Conservation (phyloP, 2,797 vertebrate species). For the Enteromius trimaculatus region DNA sequence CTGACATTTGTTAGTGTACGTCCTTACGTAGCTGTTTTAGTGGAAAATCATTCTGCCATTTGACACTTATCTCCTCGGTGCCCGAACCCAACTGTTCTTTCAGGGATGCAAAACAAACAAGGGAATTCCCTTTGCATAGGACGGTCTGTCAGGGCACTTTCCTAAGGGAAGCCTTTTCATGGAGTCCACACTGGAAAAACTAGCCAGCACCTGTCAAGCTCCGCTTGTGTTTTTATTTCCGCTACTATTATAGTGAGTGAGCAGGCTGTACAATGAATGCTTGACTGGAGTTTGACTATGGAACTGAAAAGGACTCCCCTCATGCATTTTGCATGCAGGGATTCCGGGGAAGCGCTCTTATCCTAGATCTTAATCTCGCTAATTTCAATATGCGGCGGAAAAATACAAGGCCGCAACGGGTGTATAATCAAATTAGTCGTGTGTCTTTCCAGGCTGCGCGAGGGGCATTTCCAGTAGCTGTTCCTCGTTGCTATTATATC, state of each 20-base stretch:
- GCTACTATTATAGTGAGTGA: conserved; percentile 11
- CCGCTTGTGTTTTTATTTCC: conserved; percentile 43
- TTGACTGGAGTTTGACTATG: conserved; percentile 1
- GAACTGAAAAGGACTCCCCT: conserved; percentile 53
- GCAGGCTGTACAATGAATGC: conserved; percentile 16
- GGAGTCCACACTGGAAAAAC: conserved; percentile 65
- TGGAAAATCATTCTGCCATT: background rate
- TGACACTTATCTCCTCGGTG: background rate
- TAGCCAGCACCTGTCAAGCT: conserved; percentile 54
- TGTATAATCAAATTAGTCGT: conserved; percentile 75
- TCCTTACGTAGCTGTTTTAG: background rate
- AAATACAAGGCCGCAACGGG: conserved; percentile 60
- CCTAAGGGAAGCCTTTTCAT: conserved; percentile 60
- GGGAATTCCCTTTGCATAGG: conserved; percentile 57
- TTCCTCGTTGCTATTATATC: conserved; percentile 59
- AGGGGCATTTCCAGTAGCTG: conserved; percentile 61
- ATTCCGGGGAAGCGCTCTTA: conserved; percentile 73
- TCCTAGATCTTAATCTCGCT: conserved; percentile 54
- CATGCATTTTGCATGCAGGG: conserved; percentile 75
- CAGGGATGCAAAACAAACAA: conserved; percentile 58
- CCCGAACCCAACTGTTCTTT: conserved; percentile 39
- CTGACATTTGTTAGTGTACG: background rate
- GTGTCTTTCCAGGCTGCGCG: conserved; percentile 70
- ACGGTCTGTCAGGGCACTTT: conserved; percentile 40
- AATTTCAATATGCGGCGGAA: conserved; percentile 65